These are phyloP conservation scores for Sclerodermus sp. DNA, from an alignment of 2,888 invertebrate species.

Conservation along the genomic window DNA sequence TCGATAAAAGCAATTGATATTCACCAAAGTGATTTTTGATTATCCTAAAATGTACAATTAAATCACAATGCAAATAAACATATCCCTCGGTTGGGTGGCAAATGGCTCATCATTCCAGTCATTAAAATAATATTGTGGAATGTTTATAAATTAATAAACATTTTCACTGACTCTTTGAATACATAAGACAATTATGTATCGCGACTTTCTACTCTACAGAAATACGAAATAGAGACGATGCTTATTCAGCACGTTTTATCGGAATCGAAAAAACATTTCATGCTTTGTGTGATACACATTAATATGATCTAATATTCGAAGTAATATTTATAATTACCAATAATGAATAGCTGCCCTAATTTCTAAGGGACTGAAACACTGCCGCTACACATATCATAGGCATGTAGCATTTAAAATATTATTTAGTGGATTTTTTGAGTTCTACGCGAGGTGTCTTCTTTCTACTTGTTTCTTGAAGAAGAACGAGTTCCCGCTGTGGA, in stretches of 20 bases:
- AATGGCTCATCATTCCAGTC: slow-evolving; percentile 25
- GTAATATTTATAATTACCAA: slow-evolving; percentile 34
- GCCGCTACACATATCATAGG: slow-evolving; percentile 50
- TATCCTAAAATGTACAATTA: slow-evolving; percentile 34
- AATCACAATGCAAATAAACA: slow-evolving; percentile 26
- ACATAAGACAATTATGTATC: slow-evolving; percentile 7
- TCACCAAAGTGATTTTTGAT: no score
- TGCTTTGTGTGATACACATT: slow-evolving; percentile 34
- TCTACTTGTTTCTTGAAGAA: slow-evolving; percentile 60
- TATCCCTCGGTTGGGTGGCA: slow-evolving; percentile 15
- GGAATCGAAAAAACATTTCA: slow-evolving; percentile 20
- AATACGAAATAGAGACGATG: slow-evolving; percentile 27
- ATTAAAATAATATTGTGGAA: slow-evolving; percentile 35
- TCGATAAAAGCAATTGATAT: no score
- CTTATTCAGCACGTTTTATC: slow-evolving; percentile 21
- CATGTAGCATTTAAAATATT: slow-evolving; percentile 52
- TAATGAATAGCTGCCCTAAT: slow-evolving; percentile 45
- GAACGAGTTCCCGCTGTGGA: slow-evolving; percentile 69
- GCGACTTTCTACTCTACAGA: slow-evolving; percentile 17
- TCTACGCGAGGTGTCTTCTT: slow-evolving; percentile 5
- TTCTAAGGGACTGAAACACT: slow-evolving; percentile 46
- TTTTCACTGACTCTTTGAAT: slow-evolving; percentile 22
- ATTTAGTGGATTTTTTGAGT: slow-evolving; percentile 30
- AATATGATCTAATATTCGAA: slow-evolving; percentile 35
- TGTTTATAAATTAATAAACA: slow-evolving; percentile 28